phyloP scores from a whole-genome alignment of 2,797 vertebrate species.

The Coendou prehensilis region DNA sequence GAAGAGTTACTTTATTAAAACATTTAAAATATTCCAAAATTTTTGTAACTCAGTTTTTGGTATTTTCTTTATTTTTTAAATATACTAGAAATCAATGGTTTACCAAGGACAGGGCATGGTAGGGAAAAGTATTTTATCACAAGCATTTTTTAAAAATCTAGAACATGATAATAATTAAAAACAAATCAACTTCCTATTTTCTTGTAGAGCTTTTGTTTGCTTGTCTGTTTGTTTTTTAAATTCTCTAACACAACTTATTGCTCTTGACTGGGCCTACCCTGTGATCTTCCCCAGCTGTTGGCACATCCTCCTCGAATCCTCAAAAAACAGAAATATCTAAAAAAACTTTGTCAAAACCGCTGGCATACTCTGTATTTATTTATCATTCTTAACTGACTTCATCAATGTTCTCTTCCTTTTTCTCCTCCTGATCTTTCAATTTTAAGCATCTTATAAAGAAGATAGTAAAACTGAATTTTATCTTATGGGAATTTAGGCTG shows the following conservation, averaged over 20 bases:
- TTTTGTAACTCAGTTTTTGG: neutral
- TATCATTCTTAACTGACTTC: neutral
- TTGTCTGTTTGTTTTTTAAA: neutral
- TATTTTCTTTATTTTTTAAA: conserved; percentile 46
- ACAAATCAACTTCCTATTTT: neutral
- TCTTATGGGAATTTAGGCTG: conserved; percentile 6
- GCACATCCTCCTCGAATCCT: neutral
- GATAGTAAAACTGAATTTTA: conserved; percentile 22
- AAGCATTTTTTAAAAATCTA: neutral
- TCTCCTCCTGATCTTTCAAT: neutral
- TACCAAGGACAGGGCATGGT: neutral
- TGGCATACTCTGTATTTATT: neutral
- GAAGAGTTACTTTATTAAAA: conserved; percentile 2
- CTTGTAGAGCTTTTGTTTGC: neutral
- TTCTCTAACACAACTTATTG: neutral
- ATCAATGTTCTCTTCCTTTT: neutral
- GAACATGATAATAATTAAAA: neutral
- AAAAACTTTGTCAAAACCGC: neutral
- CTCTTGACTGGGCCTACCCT: neutral
- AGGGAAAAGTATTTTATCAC: conserved; percentile 9
- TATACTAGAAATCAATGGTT: neutral
- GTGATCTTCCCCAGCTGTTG: neutral
- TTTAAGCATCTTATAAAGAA: conserved; percentile 44
- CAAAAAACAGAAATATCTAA: neutral
- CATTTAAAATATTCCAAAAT: conserved; percentile 22